Evolutionary conservation across 2,113 vertebrate species (phyloP), one percentile per base, ranked within the genome.

Genomic region (Elanus axillaris): DNA sequence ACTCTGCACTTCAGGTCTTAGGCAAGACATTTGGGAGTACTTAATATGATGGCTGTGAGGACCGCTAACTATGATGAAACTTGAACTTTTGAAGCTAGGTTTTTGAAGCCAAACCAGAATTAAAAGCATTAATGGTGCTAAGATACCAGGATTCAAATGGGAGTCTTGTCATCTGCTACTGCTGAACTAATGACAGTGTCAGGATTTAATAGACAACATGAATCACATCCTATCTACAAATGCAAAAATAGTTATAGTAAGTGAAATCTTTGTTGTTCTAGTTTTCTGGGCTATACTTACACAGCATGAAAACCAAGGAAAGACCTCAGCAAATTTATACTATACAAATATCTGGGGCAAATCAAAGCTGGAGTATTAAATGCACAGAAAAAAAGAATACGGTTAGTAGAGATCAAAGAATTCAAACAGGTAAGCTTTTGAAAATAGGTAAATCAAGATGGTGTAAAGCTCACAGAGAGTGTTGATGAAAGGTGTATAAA

Each of bases 401-500:
- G 1, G 45, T 86, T 62, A 76, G 53, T 36, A 77, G 45, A 69
- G 19, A 87, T 48, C 27, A 74, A 67, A 84, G 56, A 84, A 59
- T 60, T 78, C 13, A 43, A 74, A 84, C 21, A 88, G 17, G n/a
- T 63, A 66, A 75, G 38, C 47, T 63, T 87, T 76, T 82, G 32
- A 75, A 79, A 87, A 93, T 1, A 4, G 4, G 15, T 45, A 83
- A 80, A 92, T 55, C 16, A 90, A 86, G 77, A 92, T 42, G 38
- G 38, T 80, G 55, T 13, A 58, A 34, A 85, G 97, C 99, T 98
- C 96, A 99, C 99, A 97, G 90, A 99, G 98, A 36, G 99, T 98
- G 95, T 99, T 99, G 98, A 99, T 99, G 97, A 99, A 99, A 88
- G 99, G 98, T 2, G 99, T 99, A 90, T 99, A 99, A 66, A 99